A percentile compares a stretch with the other conserved stretches of the same genome.
Evolutionary conservation across 2,113 vertebrate species (phyloP).

Genomic region (Phrynocephalus versicolor): DNA sequence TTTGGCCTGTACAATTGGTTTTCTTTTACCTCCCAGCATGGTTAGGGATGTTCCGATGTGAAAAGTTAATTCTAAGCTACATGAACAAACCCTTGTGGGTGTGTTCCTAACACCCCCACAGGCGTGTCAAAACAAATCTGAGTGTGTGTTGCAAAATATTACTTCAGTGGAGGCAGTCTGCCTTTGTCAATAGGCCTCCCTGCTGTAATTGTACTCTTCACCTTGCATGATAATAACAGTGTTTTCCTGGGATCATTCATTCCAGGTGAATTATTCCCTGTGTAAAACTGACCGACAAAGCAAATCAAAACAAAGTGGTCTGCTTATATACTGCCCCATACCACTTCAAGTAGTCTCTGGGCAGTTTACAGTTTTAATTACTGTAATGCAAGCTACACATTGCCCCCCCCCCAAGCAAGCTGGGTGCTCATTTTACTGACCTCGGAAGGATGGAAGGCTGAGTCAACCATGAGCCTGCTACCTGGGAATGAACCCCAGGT

Average conservation of each 20-base stretch:
- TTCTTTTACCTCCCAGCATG: neutral
- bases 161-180: neutral
- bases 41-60: neutral
- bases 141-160: neutral
- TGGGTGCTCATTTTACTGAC: no score
- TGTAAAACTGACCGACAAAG: no score
- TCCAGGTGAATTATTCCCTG: neutral
- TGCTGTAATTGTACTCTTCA: neutral
- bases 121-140: neutral
- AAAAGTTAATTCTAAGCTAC: neutral
- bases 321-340: no score
- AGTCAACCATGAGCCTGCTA: no score
- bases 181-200: neutral
- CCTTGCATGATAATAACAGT: neutral
- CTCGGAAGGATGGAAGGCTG: no score
- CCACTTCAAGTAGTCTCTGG: no score
- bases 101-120: conserved; percentile 2
- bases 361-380: no score
- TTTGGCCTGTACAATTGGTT: no score
- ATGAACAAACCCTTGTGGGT: neutral
- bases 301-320: no score
- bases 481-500: no score
- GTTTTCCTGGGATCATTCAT: neutral
- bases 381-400: no score
- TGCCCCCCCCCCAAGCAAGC: no score